A percentile compares a stretch with the other conserved stretches of the same genome.
phyloP scores from a whole-genome alignment of 2,888 invertebrate genomes.

The Liposcelis brunnea region DNA sequence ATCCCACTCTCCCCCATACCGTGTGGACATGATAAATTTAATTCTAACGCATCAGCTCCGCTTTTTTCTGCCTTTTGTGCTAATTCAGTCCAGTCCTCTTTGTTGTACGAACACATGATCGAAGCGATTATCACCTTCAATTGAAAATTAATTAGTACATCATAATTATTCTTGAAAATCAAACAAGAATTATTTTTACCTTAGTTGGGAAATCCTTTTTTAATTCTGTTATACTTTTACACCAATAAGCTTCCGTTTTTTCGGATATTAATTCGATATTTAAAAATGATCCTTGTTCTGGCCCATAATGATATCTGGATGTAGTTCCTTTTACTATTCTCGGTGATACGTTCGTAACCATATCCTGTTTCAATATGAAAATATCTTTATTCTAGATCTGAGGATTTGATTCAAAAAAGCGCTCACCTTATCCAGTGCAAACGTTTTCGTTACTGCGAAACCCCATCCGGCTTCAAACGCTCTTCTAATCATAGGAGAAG shows the following conservation, averaged over 20 bases:
- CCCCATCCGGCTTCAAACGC: conserved; percentile 95
- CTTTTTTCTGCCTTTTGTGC: conserved; percentile 58
- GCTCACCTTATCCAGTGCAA: conserved; percentile 73
- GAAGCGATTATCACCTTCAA: conserved; percentile 74
- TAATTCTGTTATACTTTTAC: conserved; percentile 66
- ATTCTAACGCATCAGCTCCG: conserved; percentile 87
- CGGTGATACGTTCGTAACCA: conserved; percentile 93
- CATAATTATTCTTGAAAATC: background rate
- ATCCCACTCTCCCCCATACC: conserved; percentile 91
- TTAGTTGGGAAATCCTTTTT: conserved; percentile 83
- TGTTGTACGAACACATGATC: conserved; percentile 81
- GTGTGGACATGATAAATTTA: conserved; percentile 95
- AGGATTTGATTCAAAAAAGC: background rate
- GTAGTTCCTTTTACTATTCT: conserved; percentile 89
- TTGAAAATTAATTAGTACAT: conserved; percentile 2
- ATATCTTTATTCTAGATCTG: too few species aligned
- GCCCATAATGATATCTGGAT: conserved; percentile 79
- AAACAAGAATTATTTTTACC: conserved; percentile 34
- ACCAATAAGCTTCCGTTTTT: conserved; percentile 89
- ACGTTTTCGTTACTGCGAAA: conserved; percentile 96
- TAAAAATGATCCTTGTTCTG: conserved; percentile 90
- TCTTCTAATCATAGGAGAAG: conserved; percentile 84
- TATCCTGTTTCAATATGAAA: conserved; percentile 40
- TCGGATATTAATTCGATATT: conserved; percentile 98
- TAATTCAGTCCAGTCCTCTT: conserved; percentile 75